Evolutionary conservation across 2,888 invertebrate species (phyloP), one percentile per base, ranked within the genome.

Genomic region (Eupithecia subfuscata): DNA sequence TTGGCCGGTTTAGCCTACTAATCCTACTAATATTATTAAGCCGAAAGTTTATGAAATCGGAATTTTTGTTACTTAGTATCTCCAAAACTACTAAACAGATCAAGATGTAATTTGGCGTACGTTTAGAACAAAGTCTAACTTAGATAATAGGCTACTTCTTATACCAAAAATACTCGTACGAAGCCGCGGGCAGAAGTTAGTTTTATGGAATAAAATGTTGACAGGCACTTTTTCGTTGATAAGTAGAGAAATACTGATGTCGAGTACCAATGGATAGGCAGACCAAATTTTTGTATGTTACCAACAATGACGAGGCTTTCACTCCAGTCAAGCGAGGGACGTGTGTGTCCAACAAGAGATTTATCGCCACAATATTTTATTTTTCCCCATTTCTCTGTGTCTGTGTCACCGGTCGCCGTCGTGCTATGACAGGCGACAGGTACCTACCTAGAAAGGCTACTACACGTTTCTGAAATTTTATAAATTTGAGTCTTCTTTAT

Each of bases 291-390:
- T 74, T 70, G 67, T 63, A 70, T 69, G 37, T 70, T 40, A 67
- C 68, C 16, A 68, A 69, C 79, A 79, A 69, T 83, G 82, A 85
- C 82, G 76, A 40, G 75, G 64, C 75, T 75, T 75, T 69, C 60
- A 75, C 75, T 81, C 71, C 70, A 80, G 73, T 78, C 74, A 78
- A 76, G 76, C 83, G 79, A 67, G 37, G 79, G 76, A 82, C 79
- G 73, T 77, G 75, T 71, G 70, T 75, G 76, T 81, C 75, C 75
- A 65, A 70, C 75, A 73, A 77, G 74, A 79, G 81, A 83, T 82
- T 80, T 78, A 84, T 78, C 76, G 73, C 75, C 67, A 63, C 72
- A 77, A 78, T 80, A 79, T 82, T 79, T 81, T 76, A 76, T 70
- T 75, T 67, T 79, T 80, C 80, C 69, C 63, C 69, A 75, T 79